phyloP scores from a whole-genome alignment of 2,888 invertebrate genomes.

The Melanophora roralis region DNA sequence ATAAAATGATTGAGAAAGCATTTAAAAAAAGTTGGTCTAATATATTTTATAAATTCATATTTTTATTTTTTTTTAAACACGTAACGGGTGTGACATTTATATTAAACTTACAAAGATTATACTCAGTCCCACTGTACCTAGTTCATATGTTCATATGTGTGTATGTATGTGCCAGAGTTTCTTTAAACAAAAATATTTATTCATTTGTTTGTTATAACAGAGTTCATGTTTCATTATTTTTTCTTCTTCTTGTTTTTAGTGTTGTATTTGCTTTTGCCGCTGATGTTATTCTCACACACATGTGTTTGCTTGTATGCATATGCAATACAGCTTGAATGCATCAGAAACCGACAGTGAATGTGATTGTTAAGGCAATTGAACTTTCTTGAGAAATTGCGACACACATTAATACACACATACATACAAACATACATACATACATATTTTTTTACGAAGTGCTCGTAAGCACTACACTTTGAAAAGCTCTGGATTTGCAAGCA shows the following conservation, averaged over 20 bases:
- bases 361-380: conserved; percentile 76
- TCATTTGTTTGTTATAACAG: conserved; percentile 45
- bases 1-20: too few species aligned
- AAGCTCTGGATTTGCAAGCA: conserved; percentile 76
- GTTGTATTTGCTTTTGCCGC: conserved; percentile 25
- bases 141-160: conserved; percentile 8
- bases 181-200: conserved; percentile 26
- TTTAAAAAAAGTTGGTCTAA: too few species aligned
- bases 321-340: conserved; percentile 59
- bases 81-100: not conserved
- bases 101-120: too few species aligned
- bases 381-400: conserved; percentile 77
- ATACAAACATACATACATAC: not conserved
- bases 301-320: conserved; percentile 13
- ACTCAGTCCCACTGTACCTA: not conserved
- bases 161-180: not conserved
- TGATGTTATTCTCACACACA: conserved; percentile 38
- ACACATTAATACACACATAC: conserved; percentile 59
- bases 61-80: too few species aligned
- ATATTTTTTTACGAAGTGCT: not conserved
- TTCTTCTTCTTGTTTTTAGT: conserved; percentile 35
- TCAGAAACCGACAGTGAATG: conserved; percentile 75
- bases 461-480: conserved; percentile 75
- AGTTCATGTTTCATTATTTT: conserved; percentile 61
- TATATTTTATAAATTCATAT: too few species aligned